These are phyloP conservation scores for Chironomus striatipennis DNA, from an alignment of 1,140 invertebrate species.

Conservation along the genomic window DNA sequence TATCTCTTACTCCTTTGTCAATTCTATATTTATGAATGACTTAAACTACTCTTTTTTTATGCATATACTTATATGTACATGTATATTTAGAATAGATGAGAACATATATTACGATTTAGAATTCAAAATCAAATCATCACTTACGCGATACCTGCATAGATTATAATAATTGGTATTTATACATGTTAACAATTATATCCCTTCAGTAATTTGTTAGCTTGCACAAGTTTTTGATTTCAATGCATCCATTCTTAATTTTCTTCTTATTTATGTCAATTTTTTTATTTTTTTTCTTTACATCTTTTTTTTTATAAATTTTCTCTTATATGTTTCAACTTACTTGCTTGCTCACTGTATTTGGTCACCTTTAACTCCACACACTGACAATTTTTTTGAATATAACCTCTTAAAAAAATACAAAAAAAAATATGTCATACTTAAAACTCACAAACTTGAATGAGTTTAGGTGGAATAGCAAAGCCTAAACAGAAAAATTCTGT, in stretches of 20 bases:
- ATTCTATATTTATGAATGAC: too few relatives aligned
- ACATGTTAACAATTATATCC: too few relatives aligned
- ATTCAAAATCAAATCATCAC: too few relatives aligned
- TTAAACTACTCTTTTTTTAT: too few relatives aligned
- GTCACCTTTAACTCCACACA: background rate
- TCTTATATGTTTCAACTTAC: background rate
- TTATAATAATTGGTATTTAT: too few relatives aligned
- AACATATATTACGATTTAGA: too few relatives aligned
- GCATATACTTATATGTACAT: too few relatives aligned
- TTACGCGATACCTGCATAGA: too few relatives aligned
- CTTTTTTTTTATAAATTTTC: background rate
- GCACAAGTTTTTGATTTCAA: background rate
- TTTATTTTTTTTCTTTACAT: background rate
- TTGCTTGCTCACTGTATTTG: background rate
- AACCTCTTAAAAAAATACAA: background rate
- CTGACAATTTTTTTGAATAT: background rate
- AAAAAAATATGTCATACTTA: background rate
- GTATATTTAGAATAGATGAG: too few relatives aligned
- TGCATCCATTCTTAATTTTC: background rate
- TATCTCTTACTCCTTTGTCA: too few relatives aligned
- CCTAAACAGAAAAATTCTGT: conserved; percentile 60
- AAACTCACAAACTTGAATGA: conserved; percentile 25
- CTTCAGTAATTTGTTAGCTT: background rate
- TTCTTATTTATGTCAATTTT: background rate
- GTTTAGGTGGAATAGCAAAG: conserved; percentile 57